Conservation (phyloP, 2,113 vertebrate genomes). For the Macroglossus sobrinus region DNA sequence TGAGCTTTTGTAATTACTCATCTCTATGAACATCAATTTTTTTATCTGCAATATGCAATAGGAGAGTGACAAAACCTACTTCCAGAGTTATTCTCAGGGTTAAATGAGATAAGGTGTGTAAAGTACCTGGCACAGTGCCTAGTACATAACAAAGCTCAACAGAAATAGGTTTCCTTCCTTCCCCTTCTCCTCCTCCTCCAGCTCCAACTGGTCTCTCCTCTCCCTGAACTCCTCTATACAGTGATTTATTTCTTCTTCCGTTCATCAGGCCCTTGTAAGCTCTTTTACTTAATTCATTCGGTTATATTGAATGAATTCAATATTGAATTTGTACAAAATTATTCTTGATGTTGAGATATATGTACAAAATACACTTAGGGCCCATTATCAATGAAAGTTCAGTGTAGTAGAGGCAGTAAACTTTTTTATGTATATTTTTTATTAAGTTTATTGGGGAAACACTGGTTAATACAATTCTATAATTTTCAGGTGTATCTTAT, state of each 20-base stretch:
- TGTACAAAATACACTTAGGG: neutral
- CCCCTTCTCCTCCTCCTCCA: neutral
- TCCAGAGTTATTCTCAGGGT: neutral
- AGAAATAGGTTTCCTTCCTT: neutral
- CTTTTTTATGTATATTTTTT: neutral
- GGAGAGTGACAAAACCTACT: neutral
- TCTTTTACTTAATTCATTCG: conserved; percentile 5
- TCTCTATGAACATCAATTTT: neutral
- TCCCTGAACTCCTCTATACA: neutral
- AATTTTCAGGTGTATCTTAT: too few species aligned
- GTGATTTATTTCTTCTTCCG: neutral
- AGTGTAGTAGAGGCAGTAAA: neutral
- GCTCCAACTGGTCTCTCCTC: neutral
- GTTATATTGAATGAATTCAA: neutral
- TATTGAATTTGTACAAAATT: neutral
- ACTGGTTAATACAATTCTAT: too few species aligned
- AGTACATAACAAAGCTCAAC: neutral
- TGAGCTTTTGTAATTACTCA: neutral
- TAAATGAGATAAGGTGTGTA: neutral
- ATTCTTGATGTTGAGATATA: neutral
- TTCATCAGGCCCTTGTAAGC: neutral
- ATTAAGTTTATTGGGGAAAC: too few species aligned
- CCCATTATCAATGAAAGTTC: neutral
- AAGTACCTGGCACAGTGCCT: neutral
- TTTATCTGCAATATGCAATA: neutral